Conservation (phyloP, 2,113 vertebrate genomes). For the Urocitellus parryii region DNA sequence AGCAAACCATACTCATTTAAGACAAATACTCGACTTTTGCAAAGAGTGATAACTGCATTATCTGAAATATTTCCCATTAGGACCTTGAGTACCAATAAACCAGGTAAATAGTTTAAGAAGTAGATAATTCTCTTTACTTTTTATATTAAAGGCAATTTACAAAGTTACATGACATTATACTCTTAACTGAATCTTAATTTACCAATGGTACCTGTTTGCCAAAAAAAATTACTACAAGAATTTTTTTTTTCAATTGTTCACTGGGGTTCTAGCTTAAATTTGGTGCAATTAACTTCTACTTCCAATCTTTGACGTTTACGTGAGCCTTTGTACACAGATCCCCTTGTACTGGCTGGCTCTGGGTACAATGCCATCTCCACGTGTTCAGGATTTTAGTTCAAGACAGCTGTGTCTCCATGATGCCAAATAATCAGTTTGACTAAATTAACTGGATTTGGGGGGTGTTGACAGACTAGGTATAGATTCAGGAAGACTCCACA, state of each 20-base stretch:
- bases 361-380: conserved; percentile 39
- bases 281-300: neutral
- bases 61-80: conserved; percentile 10
- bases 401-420: conserved; percentile 72
- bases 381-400: conserved; percentile 58
- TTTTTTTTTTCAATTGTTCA: neutral
- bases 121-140: neutral
- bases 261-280: neutral
- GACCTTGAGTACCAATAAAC: neutral
- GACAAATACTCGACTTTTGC: conserved; percentile 31
- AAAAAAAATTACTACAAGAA: conserved; percentile 8
- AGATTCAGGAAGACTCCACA: conserved; percentile 50
- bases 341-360: conserved; percentile 40
- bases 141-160: neutral
- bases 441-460: conserved; percentile 69
- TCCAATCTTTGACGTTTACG: neutral
- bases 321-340: neutral
- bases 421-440: conserved; percentile 75
- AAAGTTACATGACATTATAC: neutral
- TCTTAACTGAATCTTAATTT: neutral
- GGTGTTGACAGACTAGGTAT: conserved; percentile 74
- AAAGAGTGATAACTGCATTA: neutral
- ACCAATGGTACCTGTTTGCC: neutral
- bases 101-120: neutral
- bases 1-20: neutral